A percentile compares a stretch with the other conserved stretches of the same genome.
Evolutionary conservation across 2,888 invertebrate genomes (phyloP).

Genomic region (Rhagonycha fulva): DNA sequence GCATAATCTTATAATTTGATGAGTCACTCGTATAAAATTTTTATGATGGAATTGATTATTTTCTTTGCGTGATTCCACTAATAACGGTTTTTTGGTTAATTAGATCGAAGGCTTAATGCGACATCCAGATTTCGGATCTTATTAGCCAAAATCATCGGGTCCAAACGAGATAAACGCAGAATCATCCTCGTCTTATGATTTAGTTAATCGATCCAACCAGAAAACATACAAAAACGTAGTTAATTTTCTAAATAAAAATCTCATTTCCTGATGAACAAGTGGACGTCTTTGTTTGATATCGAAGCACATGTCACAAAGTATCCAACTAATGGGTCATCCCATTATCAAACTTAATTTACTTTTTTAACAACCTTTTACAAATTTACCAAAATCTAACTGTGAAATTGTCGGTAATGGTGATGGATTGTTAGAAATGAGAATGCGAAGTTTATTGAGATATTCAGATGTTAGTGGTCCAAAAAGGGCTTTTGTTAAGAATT

Average conservation of each 20-base stretch:
- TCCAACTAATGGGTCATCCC: constrained; percentile 10
- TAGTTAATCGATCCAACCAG: constrained; percentile 17
- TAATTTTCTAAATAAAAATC: constrained; percentile 30
- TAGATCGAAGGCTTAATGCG: neutral
- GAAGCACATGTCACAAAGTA: constrained; percentile 31
- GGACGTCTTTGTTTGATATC: constrained; percentile 23
- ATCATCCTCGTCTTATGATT: constrained; percentile 20
- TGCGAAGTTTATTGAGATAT: neutral
- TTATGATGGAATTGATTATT: constrained; percentile 25
- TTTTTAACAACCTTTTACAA: constrained; percentile 10
- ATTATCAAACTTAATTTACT: constrained; percentile 6
- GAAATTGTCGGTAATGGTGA: neutral
- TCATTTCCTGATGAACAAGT: constrained; percentile 26
- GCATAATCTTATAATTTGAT: constrained; percentile 17
- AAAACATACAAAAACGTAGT: constrained; percentile 26
- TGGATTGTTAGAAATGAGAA: neutral
- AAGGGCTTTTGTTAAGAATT: neutral
- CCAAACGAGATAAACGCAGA: constrained; percentile 5
- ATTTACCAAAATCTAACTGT: neutral
- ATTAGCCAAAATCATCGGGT: neutral
- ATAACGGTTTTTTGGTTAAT: constrained; percentile 2
- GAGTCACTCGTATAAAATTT: constrained; percentile 25
- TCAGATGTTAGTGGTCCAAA: neutral
- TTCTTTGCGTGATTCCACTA: constrained; percentile 11
- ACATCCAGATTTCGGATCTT: neutral